phyloP scores from a whole-genome alignment of 2,888 invertebrate genomes.

The Eupithecia abbreviata region DNA sequence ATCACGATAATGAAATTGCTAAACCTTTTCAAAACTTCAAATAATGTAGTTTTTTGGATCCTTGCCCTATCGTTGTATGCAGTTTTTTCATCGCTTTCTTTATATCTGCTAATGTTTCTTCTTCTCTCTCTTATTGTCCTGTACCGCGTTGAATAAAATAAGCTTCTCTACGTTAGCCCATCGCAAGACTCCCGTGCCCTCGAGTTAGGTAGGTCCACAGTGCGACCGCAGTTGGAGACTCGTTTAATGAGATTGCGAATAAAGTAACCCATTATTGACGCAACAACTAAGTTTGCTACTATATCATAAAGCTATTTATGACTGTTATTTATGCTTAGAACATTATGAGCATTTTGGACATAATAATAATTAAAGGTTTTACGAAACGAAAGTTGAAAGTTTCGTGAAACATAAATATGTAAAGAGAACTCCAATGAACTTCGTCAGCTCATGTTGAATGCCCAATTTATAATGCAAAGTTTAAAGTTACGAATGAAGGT shows the following conservation, averaged over 20 bases:
- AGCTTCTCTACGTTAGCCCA: conserved; percentile 15
- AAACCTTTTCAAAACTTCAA: background rate
- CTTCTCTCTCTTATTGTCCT: background rate
- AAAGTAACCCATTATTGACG: conserved; percentile 46
- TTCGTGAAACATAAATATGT: background rate
- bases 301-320: conserved; percentile 11
- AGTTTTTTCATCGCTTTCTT: background rate
- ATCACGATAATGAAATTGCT: background rate
- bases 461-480: conserved; percentile 3
- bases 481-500: background rate
- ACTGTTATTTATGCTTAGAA: background rate
- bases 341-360: background rate
- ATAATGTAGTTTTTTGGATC: background rate
- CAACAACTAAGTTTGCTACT: conserved; percentile 33
- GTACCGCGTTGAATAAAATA: background rate
- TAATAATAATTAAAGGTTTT: background rate
- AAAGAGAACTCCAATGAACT: background rate
- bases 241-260: conserved; percentile 51
- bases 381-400: background rate
- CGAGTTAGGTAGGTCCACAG: conserved; percentile 37
- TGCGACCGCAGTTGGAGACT: conserved; percentile 44
- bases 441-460: background rate
- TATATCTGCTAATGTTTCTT: background rate
- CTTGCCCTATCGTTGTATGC: background rate
- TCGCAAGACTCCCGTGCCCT: background rate